Conservation (phyloP, 2,888 invertebrate species). For the Metacarcinus magister region DNA sequence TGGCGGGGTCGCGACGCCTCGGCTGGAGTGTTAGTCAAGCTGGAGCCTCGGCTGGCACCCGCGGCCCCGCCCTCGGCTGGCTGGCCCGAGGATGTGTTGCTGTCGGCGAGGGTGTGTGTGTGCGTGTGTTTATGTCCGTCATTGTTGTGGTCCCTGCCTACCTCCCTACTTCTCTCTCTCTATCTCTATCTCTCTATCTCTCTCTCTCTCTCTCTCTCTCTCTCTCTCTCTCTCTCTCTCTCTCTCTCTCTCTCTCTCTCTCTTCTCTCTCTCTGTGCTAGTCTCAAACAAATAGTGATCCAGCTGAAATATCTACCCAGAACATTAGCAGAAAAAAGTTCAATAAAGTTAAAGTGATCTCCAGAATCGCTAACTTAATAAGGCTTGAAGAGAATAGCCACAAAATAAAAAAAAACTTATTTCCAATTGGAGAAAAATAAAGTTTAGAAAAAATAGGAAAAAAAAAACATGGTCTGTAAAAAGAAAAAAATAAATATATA, state of each 20-base stretch:
- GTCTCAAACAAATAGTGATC: not conserved
- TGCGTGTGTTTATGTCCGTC: not conserved
- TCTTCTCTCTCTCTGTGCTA: slow-evolving; percentile 1
- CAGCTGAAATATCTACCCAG: not conserved
- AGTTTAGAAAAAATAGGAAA: not conserved
- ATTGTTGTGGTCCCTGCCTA: not conserved
- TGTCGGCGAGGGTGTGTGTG: slow-evolving; percentile 42
- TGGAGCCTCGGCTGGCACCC: not conserved
- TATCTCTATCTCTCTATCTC: not conserved
- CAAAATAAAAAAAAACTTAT: not conserved
- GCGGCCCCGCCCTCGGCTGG: slow-evolving; percentile 9
- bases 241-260: slow-evolving; percentile 17
- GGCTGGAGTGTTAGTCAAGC: not conserved
- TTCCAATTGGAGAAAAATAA: not conserved
- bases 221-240: slow-evolving; percentile 20
- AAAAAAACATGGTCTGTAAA: not conserved
- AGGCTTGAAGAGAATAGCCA: not conserved
- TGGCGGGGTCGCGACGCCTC: slow-evolving; percentile 22
- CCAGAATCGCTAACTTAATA: not conserved
- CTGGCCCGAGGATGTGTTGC: slow-evolving; percentile 18
- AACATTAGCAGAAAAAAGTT: not conserved
- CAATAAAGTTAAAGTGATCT: not conserved
- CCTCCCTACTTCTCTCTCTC: not conserved
- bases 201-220: not conserved
- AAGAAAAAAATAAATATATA: not conserved